phyloP scores from a whole-genome alignment of 2,113 vertebrate species.

The Eclectus roratus region DNA sequence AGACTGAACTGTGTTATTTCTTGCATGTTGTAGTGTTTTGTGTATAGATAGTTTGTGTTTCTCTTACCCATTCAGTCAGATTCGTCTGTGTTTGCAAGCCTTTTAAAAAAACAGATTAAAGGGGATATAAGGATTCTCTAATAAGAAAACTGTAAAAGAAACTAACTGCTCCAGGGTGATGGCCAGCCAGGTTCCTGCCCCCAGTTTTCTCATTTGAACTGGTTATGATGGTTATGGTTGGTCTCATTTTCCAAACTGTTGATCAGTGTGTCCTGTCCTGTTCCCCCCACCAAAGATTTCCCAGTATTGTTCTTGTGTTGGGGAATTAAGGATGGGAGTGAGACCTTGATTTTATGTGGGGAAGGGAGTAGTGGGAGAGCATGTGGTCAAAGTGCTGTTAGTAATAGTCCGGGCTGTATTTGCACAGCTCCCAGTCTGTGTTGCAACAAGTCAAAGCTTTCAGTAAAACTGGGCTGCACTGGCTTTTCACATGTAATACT shows the following conservation, averaged over 20 bases:
- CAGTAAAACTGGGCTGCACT: neutral
- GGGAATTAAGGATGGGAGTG: neutral
- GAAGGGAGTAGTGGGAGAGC: neutral
- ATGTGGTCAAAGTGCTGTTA: accelerated
- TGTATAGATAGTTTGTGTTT: neutral
- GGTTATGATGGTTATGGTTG: neutral
- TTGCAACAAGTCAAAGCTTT: neutral
- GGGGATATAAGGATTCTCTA: neutral
- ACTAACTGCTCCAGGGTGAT: neutral
- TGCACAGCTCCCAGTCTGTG: neutral
- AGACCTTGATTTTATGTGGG: neutral
- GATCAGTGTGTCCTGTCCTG: neutral
- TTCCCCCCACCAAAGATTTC: neutral
- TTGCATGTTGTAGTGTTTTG: neutral
- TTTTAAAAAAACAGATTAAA: neutral
- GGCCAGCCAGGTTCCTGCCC: neutral
- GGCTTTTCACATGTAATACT: neutral
- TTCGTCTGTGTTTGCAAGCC: neutral
- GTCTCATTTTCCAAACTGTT: neutral
- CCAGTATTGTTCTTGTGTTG: neutral
- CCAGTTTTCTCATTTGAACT: neutral
- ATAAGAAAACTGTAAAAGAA: neutral
- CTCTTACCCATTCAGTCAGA: neutral
- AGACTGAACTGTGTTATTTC: neutral
- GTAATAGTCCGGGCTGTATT: neutral